Base-by-base conservation (phyloP, 2,797 vertebrate genomes). In the Danio albolineatus region DNA sequence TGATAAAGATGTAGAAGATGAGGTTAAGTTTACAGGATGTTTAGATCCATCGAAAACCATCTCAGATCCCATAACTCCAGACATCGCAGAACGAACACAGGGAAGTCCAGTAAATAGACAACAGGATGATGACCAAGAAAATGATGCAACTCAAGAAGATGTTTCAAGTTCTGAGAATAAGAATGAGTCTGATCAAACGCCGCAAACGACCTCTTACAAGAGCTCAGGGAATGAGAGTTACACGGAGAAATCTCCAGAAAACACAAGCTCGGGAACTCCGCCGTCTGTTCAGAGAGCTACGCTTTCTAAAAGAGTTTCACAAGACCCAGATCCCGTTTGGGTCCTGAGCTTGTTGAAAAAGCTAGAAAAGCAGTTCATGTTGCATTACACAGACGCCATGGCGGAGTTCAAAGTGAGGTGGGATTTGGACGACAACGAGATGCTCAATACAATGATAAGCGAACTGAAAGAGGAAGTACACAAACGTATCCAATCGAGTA, bases 351-450 rank as follows among this genome's bases (percentile, higher is more conserved):
- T 99, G 48, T 87, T 99, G 73, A 95, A 88, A 76, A 98, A 96
- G 91, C 91, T 98, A 0, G 95, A 98, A 90, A 95, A 92, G 81
- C 94, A 96, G 86, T 99, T 99, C 86, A 95, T 99, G 96, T 83
- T 86, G 70, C 97, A 98, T 89, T 96, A 98, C 12, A 89, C 94
- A 46, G 89, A 87, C 5, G 96, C 97, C 38, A 96, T 94, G 91
- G 92, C 90, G 0, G 95, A 97, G 73, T 92, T 98, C 65, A 97
- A 95, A 87, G 82, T 92, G 21, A 92, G 91, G 64, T 97, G 97
- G 96, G 94, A 95, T 86, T 87, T 98, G 80, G 92, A 94, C 71
- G 86, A 93, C 36, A 89, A 90, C 2, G 78, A 92, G 4, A 92
- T 95, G 65, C 92, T 96, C 64, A 93, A 98, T 72, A 73, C 83